Percentiles rank a stretch among this genome's conserved stretches.
Evolutionary conservation across 2,113 vertebrate genomes (phyloP).

Genomic region (Ctenomys sociabilis): DNA sequence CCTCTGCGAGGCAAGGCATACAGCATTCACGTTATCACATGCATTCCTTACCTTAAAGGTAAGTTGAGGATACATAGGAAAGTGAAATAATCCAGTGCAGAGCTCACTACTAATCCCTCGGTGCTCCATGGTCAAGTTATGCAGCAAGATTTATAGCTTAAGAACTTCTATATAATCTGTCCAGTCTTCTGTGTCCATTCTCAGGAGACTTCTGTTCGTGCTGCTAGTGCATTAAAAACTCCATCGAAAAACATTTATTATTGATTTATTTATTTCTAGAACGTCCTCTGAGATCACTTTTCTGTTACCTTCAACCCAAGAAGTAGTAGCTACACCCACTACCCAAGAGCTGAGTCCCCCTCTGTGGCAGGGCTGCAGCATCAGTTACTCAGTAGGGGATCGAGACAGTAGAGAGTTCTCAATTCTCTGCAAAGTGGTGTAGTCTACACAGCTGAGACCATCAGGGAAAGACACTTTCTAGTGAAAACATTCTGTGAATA

Average conservation of each 20-base stretch:
- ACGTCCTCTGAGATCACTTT: neutral
- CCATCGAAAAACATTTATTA: neutral
- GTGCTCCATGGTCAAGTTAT: neutral
- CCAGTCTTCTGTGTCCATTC: neutral
- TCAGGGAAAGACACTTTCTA: slow-evolving; percentile 1
- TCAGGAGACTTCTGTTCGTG: neutral
- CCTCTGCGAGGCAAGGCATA: neutral
- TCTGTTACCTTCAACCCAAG: neutral
- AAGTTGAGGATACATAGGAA: neutral
- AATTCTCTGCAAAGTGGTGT: neutral
- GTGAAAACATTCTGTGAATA: neutral
- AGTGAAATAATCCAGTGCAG: neutral
- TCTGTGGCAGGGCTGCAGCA: neutral
- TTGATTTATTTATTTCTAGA: neutral
- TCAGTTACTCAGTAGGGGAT: neutral
- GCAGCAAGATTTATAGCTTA: neutral
- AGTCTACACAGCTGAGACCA: neutral
- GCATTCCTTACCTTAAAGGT: neutral
- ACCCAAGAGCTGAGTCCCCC: neutral
- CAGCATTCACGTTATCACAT: neutral
- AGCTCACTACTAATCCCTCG: neutral
- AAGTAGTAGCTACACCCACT: neutral
- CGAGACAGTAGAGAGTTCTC: neutral
- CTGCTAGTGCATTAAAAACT: neutral
- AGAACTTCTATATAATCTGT: neutral